phyloP scores from a whole-genome alignment of 2,888 invertebrate genomes.

The Drosophila prolongata region DNA sequence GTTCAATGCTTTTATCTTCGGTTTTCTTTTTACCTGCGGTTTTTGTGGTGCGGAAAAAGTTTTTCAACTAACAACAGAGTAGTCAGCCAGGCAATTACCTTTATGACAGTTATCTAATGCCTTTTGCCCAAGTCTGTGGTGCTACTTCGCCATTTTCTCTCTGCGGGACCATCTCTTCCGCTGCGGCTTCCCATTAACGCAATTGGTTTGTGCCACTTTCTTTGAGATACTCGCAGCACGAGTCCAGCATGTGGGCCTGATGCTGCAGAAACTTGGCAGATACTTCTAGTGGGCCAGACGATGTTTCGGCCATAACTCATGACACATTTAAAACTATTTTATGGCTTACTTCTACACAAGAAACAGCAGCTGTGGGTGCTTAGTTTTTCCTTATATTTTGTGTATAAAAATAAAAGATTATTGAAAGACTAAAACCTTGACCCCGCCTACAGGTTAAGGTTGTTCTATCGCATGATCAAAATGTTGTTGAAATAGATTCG shows the following conservation, averaged over 20 bases:
- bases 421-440: slow-evolving; percentile 18
- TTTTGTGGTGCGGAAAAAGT: slow-evolving; percentile 23
- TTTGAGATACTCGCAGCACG: slow-evolving; percentile 33
- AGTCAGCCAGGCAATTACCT: slow-evolving; percentile 29
- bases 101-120: slow-evolving; percentile 48
- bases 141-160: slow-evolving; percentile 4
- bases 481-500: slow-evolving; percentile 12
- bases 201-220: slow-evolving; percentile 74
- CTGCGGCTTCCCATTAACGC: slow-evolving; percentile 59
- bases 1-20: neutral
- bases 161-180: slow-evolving; percentile 21
- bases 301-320: slow-evolving; percentile 30
- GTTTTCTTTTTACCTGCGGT: slow-evolving; percentile 13
- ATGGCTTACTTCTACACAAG: slow-evolving; percentile 13
- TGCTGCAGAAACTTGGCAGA: slow-evolving; percentile 31
- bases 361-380: slow-evolving; percentile 26
- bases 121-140: slow-evolving; percentile 9
- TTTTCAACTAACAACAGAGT: slow-evolving; percentile 14
- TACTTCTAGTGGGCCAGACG: slow-evolving; percentile 19
- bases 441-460: slow-evolving; percentile 25
- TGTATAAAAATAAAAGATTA: slow-evolving; percentile 8
- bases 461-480: neutral
- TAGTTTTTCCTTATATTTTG: neutral
- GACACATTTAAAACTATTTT: slow-evolving; percentile 35
- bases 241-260: slow-evolving; percentile 35